Conservation (phyloP, 37 sponge, comb jelly and placozoan species). For the Geodia barretti region DNA sequence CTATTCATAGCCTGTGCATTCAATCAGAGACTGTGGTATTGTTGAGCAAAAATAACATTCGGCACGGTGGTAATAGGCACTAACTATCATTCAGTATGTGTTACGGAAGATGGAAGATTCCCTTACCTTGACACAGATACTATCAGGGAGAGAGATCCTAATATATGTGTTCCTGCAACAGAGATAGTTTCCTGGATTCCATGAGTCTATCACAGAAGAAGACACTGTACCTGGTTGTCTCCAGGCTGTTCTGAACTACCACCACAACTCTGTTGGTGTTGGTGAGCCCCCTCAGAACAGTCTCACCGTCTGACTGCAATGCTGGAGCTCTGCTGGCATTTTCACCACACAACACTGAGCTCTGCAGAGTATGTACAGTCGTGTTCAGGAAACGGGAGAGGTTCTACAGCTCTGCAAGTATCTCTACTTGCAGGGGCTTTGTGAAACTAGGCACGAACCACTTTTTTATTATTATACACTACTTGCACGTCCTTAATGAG, state of each 20-base stretch:
- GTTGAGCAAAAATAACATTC: no score
- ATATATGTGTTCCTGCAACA: conserved; percentile 1
- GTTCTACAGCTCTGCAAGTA: no score
- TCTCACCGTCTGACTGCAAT: background rate
- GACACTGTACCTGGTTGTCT: background rate
- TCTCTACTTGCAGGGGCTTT: no score
- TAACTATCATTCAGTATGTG: no score
- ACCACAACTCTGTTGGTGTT: background rate
- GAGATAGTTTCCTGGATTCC: background rate
- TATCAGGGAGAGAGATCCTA: background rate
- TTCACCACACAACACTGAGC: background rate
- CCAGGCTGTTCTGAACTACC: conserved; percentile 10
- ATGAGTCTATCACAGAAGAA: background rate
- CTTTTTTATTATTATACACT: no score
- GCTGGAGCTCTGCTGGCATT: background rate
- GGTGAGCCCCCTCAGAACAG: conserved; percentile 18
- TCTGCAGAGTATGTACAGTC: background rate
- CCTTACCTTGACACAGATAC: conserved; percentile 6
- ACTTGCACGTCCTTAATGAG: no score
- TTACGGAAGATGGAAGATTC: background rate
- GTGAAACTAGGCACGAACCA: no score
- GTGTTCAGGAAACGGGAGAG: no score
- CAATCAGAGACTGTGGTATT: no score
- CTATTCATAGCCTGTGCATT: background rate
- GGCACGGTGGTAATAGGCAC: no score